These are phyloP conservation scores for Acanthaster planci DNA, from an alignment of 35 echinoderm and acorn worm genomes.

Conservation along the genomic window DNA sequence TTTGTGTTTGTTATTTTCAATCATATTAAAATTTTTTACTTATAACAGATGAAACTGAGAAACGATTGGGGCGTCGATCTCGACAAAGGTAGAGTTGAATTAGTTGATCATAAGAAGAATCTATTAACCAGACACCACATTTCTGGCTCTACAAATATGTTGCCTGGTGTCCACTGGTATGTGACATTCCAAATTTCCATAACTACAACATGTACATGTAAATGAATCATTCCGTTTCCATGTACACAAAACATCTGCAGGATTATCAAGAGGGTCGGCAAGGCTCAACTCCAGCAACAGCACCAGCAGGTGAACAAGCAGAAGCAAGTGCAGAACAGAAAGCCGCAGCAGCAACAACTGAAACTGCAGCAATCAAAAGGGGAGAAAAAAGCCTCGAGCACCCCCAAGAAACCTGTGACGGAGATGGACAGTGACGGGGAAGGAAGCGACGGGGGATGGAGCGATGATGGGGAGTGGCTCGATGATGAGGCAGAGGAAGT, in stretches of 20 bases:
- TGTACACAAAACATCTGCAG: too few species aligned
- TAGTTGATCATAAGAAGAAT: too few species aligned
- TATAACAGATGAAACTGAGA: constrained; percentile 15
- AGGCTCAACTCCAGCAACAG: neutral
- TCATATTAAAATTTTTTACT: neutral
- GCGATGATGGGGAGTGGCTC: constrained; percentile 11
- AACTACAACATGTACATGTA: too few species aligned
- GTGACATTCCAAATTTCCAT: too few species aligned
- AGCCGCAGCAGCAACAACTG: neutral
- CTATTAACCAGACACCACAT: too few species aligned
- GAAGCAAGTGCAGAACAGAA: neutral
- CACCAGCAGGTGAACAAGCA: too few species aligned
- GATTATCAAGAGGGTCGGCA: neutral
- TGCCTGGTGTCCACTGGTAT: too few species aligned
- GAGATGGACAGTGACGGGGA: neutral
- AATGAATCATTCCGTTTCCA: too few species aligned
- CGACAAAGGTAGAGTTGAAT: constrained; percentile 6
- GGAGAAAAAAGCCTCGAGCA: neutral
- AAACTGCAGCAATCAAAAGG: neutral
- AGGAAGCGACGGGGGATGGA: neutral
- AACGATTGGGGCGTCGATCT: neutral
- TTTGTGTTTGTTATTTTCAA: neutral
- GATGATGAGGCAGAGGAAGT: neutral
- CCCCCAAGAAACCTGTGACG: constrained; percentile 7
- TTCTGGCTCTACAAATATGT: too few species aligned